A percentile compares a stretch with the other conserved stretches of the same genome.
Evolutionary conservation across 1,140 invertebrate genomes (phyloP).

Genomic region (Anthonomus grandis): DNA sequence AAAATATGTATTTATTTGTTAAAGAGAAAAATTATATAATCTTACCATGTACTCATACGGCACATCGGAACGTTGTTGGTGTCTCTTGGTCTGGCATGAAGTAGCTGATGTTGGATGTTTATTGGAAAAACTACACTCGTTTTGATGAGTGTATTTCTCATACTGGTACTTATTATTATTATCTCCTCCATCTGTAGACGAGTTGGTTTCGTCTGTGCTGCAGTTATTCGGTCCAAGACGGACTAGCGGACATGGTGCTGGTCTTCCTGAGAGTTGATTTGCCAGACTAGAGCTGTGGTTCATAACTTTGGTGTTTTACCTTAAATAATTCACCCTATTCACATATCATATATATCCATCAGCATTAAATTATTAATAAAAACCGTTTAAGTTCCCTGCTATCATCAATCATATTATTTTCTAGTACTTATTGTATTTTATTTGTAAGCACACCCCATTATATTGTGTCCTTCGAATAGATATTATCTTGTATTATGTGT

Average conservation of each 20-base stretch:
- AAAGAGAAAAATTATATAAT: background rate
- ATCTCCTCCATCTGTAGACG: slow-evolving; percentile 29
- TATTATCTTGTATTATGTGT: too few relatives aligned
- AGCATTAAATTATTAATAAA: too few relatives aligned
- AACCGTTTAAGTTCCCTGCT: too few relatives aligned
- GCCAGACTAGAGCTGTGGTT: slow-evolving; percentile 39
- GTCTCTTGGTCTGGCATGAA: too few relatives aligned
- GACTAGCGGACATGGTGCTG: slow-evolving; percentile 57
- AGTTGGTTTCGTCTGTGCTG: slow-evolving; percentile 31
- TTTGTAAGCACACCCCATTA: too few relatives aligned
- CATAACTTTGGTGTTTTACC: slow-evolving; percentile 31
- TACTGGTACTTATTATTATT: slow-evolving; percentile 30
- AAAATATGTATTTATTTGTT: background rate
- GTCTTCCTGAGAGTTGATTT: slow-evolving; percentile 47
- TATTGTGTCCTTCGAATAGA: too few relatives aligned
- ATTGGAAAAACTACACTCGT: slow-evolving; percentile 19
- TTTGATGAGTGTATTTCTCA: slow-evolving; percentile 20
- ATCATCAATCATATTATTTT: too few relatives aligned
- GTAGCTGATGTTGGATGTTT: slow-evolving; percentile 17
- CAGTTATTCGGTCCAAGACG: slow-evolving; percentile 55
- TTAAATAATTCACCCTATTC: too few relatives aligned
- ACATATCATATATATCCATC: too few relatives aligned
- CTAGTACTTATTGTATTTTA: too few relatives aligned
- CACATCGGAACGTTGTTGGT: slow-evolving; percentile 16
- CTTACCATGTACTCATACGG: slow-evolving; percentile 31